A percentile compares a stretch with the other conserved stretches of the same genome.
Conservation (phyloP, 2,888 invertebrate species). For the Microctonus hyperodae region DNA sequence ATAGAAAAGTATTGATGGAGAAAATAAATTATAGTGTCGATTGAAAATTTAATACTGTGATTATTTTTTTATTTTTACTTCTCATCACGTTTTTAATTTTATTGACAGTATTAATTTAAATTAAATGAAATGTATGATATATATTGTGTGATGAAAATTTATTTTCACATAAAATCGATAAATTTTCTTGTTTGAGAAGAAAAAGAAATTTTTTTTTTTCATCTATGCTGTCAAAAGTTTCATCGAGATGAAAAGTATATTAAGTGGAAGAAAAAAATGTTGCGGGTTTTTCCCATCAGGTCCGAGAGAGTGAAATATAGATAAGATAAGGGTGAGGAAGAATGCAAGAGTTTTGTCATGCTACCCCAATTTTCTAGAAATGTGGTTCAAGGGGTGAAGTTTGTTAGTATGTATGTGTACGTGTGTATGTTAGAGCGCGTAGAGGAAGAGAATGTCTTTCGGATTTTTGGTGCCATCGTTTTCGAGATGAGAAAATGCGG, state of each 20-base stretch:
- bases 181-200: slow-evolving; percentile 23
- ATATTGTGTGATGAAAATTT: neutral
- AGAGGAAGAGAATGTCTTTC: neutral
- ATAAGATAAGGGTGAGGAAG: slow-evolving; percentile 7
- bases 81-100: too few species aligned
- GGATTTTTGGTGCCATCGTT: neutral
- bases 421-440: neutral
- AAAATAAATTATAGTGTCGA: neutral
- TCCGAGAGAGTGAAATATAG: slow-evolving; percentile 2
- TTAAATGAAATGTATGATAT: neutral
- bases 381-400: slow-evolving; percentile 1
- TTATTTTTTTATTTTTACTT: too few species aligned
- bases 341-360: slow-evolving; percentile 1
- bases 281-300: neutral
- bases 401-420: neutral
- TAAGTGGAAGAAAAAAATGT: neutral
- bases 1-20: neutral
- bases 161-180: neutral
- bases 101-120: neutral
- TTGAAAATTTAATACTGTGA: neutral
- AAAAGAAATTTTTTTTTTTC: too few species aligned
- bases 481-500: slow-evolving; percentile 1
- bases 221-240: neutral
- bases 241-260: neutral
- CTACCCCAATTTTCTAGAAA: slow-evolving; percentile 4